phyloP scores from a whole-genome alignment of 2,797 vertebrate species.

The Acipenser transmontanus region DNA sequence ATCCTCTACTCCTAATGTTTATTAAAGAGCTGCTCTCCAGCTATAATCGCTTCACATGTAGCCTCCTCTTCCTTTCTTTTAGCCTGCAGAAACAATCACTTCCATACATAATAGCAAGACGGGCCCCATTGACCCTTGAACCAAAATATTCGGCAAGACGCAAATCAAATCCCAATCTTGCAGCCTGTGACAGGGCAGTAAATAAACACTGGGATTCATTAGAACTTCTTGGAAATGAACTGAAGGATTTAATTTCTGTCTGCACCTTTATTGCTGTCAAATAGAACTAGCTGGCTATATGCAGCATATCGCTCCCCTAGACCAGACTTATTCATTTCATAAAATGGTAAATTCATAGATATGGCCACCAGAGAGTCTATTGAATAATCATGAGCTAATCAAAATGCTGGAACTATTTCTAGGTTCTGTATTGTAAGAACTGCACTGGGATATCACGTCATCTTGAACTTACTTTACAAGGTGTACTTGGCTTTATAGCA shows the following conservation, averaged over 20 bases:
- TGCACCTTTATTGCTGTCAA: neutral
- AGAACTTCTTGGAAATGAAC: conserved; percentile 19
- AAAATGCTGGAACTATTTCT: too few species aligned
- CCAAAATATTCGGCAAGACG: conserved; percentile 41
- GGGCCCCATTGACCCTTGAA: conserved; percentile 46
- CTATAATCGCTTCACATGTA: neutral
- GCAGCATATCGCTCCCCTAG: too few species aligned
- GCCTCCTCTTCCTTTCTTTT: conserved; percentile 11
- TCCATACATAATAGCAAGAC: conserved; percentile 42
- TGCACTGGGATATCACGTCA: too few species aligned
- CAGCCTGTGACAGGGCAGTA: conserved; percentile 48
- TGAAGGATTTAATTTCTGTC: neutral
- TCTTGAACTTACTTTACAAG: too few species aligned
- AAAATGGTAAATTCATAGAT: too few species aligned
- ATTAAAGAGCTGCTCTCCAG: neutral
- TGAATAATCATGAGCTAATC: too few species aligned
- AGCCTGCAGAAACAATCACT: conserved; percentile 43
- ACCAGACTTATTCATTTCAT: too few species aligned
- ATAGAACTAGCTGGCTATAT: neutral
- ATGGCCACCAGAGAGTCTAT: too few species aligned
- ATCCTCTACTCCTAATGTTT: neutral
- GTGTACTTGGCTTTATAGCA: too few species aligned
- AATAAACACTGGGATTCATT: conserved; percentile 40
- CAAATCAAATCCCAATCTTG: conserved; percentile 49
- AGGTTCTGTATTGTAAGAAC: too few species aligned